Base-by-base conservation (phyloP, 2,888 invertebrate species). In the Beris morrisii region DNA sequence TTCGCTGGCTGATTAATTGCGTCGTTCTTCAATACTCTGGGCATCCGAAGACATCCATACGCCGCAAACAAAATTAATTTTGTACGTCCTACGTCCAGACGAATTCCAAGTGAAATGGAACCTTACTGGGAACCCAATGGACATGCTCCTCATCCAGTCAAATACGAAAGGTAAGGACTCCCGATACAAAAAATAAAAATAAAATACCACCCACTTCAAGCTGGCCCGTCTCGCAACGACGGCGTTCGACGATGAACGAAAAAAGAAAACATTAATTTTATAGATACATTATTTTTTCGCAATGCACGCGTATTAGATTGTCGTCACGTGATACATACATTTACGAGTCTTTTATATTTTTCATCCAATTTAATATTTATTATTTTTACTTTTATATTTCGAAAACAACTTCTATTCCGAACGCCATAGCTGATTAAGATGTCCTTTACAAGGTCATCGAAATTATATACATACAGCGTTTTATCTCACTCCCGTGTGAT, bases 141-240 rank as follows among this genome's bases (percentile, higher is more conserved):
- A 73, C 80, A 80, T 75, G 77, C 78, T 73, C 74, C 79, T 72
- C 81, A 81, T 77, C 78, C 80, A 73, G 81, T 81, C 71, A 81
- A 81, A 76, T 81, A 80, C 74, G 81, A 81, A 74, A 81, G 80
- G 81, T 80, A 76, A 76, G 77, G 7, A 38, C 38, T 22, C 22
- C 22, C 22, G 2, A 22, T 22, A 22, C 22, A 38, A 38, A 38
- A 38, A 38, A 38, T 32, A 32, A n/a, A n/a, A n/a, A n/a, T 22
- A 22, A 22, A 22, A 22, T 22, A 22, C 22, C 22, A 22, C 22
- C 22, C 22, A 22, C 22, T 22, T 22, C n/a, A 22, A 22, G 22
- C 22, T 22, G 22, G 22, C 22, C 22, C 22, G 22, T 22, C 22
- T 22, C 22, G 22, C 22, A 22, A 22, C 22, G 22, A 22, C 22